Conservation (phyloP, 2,797 vertebrate genomes). For the Parauchenoglanis ngamensis region DNA sequence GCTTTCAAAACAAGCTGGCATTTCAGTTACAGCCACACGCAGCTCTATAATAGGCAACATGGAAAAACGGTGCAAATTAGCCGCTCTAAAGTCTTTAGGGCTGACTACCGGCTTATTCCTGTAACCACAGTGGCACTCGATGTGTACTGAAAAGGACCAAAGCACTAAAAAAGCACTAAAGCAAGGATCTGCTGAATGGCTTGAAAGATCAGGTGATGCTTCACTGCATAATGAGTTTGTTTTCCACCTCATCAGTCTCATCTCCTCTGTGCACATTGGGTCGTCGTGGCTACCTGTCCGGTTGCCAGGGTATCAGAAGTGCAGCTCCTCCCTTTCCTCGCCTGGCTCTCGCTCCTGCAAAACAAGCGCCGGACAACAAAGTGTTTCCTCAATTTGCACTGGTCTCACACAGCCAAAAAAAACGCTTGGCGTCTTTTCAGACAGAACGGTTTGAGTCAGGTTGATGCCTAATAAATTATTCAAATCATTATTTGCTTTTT, state of each 20-base stretch:
- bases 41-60: constrained; percentile 56
- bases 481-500: not conserved
- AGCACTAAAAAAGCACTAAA: not conserved
- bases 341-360: constrained; percentile 24
- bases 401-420: not conserved
- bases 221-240: constrained; percentile 50
- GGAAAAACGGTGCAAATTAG: constrained; percentile 38
- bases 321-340: constrained; percentile 32
- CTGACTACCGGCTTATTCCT: not conserved
- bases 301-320: constrained; percentile 53
- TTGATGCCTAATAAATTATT: not conserved
- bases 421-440: not conserved
- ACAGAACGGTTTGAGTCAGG: not conserved
- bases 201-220: not conserved
- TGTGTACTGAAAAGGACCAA: too few species aligned
- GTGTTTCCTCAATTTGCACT: not conserved
- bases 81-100: not conserved
- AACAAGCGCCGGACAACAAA: constrained; percentile 28
- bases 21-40: constrained; percentile 61
- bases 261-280: constrained; percentile 51
- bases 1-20: constrained; percentile 77
- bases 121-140: not conserved
- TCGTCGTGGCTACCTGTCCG: constrained; percentile 57
- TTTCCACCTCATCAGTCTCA: constrained; percentile 52
- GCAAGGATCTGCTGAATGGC: not conserved